These are phyloP conservation scores for Odontophorus gujanensis DNA, from an alignment of 2,113 vertebrate genomes.

Conservation along the genomic window DNA sequence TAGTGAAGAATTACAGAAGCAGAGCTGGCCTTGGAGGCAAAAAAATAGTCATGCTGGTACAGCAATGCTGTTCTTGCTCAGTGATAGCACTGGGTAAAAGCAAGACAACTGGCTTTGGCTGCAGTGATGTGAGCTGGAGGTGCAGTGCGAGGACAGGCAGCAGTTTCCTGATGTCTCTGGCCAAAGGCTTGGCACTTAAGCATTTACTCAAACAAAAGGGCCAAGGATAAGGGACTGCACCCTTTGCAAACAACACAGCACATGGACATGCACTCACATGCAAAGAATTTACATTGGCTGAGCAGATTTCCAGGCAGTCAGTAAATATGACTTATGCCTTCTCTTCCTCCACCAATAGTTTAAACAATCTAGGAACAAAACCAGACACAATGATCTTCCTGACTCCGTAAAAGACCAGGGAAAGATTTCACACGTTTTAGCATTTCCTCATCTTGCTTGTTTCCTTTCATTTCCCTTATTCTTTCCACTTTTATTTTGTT, in stretches of 20 bases:
- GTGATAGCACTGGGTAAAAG: neutral
- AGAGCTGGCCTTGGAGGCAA: neutral
- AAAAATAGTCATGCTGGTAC: neutral
- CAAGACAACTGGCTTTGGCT: neutral
- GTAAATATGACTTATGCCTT: conserved; percentile 63
- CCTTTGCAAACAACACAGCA: conserved; percentile 53
- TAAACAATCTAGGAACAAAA: conserved; percentile 42
- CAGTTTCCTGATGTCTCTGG: conserved; percentile 57
- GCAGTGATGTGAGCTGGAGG: neutral
- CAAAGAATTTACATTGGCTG: conserved; percentile 54
- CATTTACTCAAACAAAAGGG: conserved; percentile 68
- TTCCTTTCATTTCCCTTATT: neutral
- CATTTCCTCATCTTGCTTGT: neutral
- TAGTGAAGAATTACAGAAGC: neutral
- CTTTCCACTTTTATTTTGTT: neutral
- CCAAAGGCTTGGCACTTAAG: conserved; percentile 64
- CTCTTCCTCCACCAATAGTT: conserved; percentile 56
- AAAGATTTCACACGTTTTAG: neutral
- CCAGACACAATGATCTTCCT: neutral
- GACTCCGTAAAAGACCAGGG: neutral
- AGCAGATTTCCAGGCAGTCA: conserved; percentile 56
- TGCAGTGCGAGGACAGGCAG: neutral
- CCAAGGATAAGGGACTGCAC: conserved; percentile 69
- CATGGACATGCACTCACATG: conserved; percentile 66
- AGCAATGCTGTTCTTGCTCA: neutral